Evolutionary conservation across 2,888 invertebrate genomes (phyloP), one percentile per base, ranked within the genome.

Genomic region (Cephalotes varians): DNA sequence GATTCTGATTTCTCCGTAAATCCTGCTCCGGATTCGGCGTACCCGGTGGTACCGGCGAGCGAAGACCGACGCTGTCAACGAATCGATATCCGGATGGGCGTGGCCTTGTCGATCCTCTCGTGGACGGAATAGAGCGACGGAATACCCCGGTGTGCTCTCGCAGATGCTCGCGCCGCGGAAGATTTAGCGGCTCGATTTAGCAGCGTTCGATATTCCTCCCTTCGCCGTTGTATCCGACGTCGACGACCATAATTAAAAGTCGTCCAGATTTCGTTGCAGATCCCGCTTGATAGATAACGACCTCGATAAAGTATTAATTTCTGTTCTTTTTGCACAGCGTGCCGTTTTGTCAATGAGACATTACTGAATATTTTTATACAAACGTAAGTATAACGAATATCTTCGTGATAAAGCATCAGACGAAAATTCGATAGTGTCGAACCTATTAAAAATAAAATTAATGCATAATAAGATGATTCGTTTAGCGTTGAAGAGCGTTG

Each of bases 71-170:
- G 85, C 89, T 91, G 91, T 91, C 91, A 91, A 91, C 91, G 91
- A 91, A 91, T 91, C 91, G 91, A 91, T 91, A 91, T 90, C 91
- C 88, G 91, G 88, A 86, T 90, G 91, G 91, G 91, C 91, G 91
- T 91, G 91, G 91, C 86, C 86, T 91, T 87, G 90, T 88, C 90
- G 90, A 91, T 91, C 91, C 90, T 91, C 90, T 90, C 90, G 87
- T 81, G 86, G 90, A 90, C 89, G 89, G 90, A 91, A 87, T 90
- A 90, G 72, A 71, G 82, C 83, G 79, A 84, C 44, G 84, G 83
- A 73, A 84, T 88, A 76, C 72, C 81, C 74, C 77, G 74, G 81
- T 82, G 56, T 56, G 54, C 31, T 79, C 77, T 79, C 56, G 81
- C 77, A 60, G 62, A 80, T 84, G 82, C 84, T 79, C 67, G 47